phyloP scores from a whole-genome alignment of 2,888 invertebrate genomes.

The Amorpha juglandis region DNA sequence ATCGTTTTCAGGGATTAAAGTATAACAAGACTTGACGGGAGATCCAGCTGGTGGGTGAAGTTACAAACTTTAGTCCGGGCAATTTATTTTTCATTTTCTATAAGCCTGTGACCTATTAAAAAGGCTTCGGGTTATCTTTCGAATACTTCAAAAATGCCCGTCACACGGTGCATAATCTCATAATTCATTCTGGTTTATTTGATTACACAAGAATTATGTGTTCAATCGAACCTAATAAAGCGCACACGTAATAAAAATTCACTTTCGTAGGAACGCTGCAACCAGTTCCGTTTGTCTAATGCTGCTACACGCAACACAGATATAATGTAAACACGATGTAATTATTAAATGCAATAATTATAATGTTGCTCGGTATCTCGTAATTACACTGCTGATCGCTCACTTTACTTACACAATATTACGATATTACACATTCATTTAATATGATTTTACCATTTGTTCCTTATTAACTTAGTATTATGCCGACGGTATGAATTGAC shows the following conservation, averaged over 20 bases:
- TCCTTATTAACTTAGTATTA: neutral
- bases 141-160: too few species aligned
- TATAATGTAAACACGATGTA: slow-evolving; percentile 35
- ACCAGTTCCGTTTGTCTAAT: slow-evolving; percentile 27
- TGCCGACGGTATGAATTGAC: neutral
- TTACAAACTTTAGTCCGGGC: too few species aligned
- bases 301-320: slow-evolving; percentile 33
- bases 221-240: slow-evolving; percentile 17
- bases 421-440: slow-evolving; percentile 41
- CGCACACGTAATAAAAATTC: slow-evolving; percentile 19
- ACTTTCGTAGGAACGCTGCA: slow-evolving; percentile 14
- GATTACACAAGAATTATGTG: slow-evolving; percentile 14
- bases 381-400: slow-evolving; percentile 31
- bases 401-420: slow-evolving; percentile 39
- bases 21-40: too few species aligned
- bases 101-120: too few species aligned
- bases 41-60: too few species aligned
- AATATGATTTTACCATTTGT: slow-evolving; percentile 23
- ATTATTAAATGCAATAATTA: slow-evolving; percentile 31
- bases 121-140: too few species aligned
- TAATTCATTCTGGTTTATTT: too few species aligned
- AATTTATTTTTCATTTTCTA: too few species aligned
- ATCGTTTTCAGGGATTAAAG: too few species aligned
- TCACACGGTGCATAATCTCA: too few species aligned
- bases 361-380: slow-evolving; percentile 31